These are phyloP conservation scores for Syngnathus rostellatus DNA, from an alignment of 2,797 vertebrate genomes.

Conservation along the genomic window DNA sequence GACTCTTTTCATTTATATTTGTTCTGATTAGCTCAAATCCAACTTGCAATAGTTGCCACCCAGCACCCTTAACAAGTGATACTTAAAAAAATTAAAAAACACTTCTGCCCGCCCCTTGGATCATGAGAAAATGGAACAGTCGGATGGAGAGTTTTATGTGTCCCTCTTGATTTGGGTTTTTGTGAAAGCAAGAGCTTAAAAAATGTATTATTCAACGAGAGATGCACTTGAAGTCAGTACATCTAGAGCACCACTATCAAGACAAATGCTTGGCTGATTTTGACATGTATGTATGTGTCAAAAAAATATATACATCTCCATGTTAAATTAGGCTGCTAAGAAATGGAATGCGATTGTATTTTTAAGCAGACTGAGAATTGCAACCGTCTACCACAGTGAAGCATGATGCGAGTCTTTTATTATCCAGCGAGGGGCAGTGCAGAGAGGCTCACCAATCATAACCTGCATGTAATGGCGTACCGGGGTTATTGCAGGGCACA, in stretches of 20 bases:
- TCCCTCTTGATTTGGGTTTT: conserved; percentile 32
- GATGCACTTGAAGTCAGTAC: conserved; percentile 30
- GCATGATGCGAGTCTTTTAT: conserved; percentile 15
- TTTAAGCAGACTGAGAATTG: background rate
- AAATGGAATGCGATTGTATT: background rate
- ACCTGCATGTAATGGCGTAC: conserved; percentile 27
- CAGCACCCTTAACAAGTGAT: conserved; percentile 2
- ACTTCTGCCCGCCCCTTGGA: conserved; percentile 14
- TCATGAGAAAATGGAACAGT: conserved; percentile 28
- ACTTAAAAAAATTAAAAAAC: background rate
- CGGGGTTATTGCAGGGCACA: conserved; percentile 73
- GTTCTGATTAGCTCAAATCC: conserved; percentile 12
- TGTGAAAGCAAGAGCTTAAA: conserved; percentile 18
- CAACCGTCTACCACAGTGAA: background rate
- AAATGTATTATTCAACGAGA: conserved; percentile 43
- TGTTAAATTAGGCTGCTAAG: background rate
- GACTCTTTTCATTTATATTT: conserved; percentile 11
- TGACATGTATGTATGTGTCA: background rate
- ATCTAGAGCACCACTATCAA: conserved; percentile 36
- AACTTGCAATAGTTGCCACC: conserved; percentile 11
- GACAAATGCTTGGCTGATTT: conserved; percentile 8
- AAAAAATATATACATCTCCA: background rate
- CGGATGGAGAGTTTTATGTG: conserved; percentile 23
- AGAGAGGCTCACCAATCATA: conserved; percentile 15
- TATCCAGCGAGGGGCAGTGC: conserved; percentile 38